Evolutionary conservation across 1,140 invertebrate species (phyloP), one percentile per base, ranked within the genome.

Genomic region (Macrobrachium rosenbergii): DNA sequence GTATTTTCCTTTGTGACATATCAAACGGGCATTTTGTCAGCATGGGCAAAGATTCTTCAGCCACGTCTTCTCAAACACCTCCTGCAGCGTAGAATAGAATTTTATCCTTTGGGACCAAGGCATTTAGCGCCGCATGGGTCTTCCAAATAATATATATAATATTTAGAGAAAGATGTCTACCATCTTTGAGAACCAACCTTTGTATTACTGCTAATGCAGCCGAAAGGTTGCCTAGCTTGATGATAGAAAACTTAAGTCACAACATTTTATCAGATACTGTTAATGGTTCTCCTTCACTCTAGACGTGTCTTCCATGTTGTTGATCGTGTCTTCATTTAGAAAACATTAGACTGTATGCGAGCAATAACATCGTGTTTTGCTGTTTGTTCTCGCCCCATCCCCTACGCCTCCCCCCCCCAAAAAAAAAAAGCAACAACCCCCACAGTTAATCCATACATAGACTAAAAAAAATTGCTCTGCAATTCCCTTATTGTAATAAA

Each of bases 291-390:
- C 78, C 62, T 16, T 75, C 23, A 82, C 52, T 73, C 52, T 87
- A 87, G 78, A 78, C 62, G 81, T 76, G 85, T 87, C 72, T 87
- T 82, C 79, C 85, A 75, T 87, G 85, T 87, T 80, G 85, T 82
- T 82, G 85, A 79, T 81, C 85, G 67, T 81, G 85, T 82, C 85
- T 82, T 81, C 85, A 87, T 79, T 60, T 87, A 82, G 85, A 81
- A 63, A 64, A 87, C 85, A 87, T 78, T 87, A 87, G 85, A 75
- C 63, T 81, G 85, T 87, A 87, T 87, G 85, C 85, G 28, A 87
- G 85, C 85, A 87, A 87, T 87, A 87, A 87, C 85, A 87, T 81
- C 78, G 81, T 72, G 23, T 87, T 37, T 81, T 87, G 62, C 81
- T 80, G 64, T 67, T 37, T 16, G 79, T 52, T 60, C 64, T 80